These are phyloP conservation scores for Dicycla oo DNA, from an alignment of 2,888 invertebrate genomes.

Conservation along the genomic window DNA sequence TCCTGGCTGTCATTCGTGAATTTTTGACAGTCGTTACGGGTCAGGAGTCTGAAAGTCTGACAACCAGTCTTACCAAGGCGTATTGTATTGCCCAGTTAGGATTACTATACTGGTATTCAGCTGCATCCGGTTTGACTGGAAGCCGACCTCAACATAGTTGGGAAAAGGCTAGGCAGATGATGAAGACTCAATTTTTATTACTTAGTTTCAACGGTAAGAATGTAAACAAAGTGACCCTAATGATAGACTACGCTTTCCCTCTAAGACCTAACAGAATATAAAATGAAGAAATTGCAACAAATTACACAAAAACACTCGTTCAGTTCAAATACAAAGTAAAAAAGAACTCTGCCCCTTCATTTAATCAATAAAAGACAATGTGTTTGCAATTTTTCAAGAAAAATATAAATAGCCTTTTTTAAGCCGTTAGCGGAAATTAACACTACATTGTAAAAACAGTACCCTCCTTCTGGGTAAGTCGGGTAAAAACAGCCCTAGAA, in stretches of 20 bases:
- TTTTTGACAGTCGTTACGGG: too few relatives aligned
- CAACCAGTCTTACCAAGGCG: too few relatives aligned
- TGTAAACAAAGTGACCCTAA: conserved; percentile 27
- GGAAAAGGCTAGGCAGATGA: too few relatives aligned
- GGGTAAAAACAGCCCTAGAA: not conserved
- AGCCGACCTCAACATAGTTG: too few relatives aligned
- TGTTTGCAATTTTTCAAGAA: conserved; percentile 27
- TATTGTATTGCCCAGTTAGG: too few relatives aligned
- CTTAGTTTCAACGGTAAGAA: not conserved
- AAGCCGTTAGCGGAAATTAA: not conserved
- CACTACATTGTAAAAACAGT: not conserved
- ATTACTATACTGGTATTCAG: too few relatives aligned
- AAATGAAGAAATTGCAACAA: conserved; percentile 47
- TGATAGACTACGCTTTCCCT: conserved; percentile 12
- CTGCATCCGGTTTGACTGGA: too few relatives aligned
- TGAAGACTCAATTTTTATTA: too few relatives aligned
- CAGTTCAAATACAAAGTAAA: conserved; percentile 15
- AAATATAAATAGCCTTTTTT: conserved; percentile 14
- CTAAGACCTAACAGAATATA: conserved; percentile 42
- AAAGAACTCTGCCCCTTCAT: conserved; percentile 30
- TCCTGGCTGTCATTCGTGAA: too few relatives aligned
- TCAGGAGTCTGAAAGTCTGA: too few relatives aligned
- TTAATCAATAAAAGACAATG: conserved; percentile 15
- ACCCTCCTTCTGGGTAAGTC: too few relatives aligned
- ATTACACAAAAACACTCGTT: conserved; percentile 28